These are phyloP conservation scores for Ceyx cyanopectus DNA, from an alignment of 2,113 vertebrate species.

Conservation along the genomic window DNA sequence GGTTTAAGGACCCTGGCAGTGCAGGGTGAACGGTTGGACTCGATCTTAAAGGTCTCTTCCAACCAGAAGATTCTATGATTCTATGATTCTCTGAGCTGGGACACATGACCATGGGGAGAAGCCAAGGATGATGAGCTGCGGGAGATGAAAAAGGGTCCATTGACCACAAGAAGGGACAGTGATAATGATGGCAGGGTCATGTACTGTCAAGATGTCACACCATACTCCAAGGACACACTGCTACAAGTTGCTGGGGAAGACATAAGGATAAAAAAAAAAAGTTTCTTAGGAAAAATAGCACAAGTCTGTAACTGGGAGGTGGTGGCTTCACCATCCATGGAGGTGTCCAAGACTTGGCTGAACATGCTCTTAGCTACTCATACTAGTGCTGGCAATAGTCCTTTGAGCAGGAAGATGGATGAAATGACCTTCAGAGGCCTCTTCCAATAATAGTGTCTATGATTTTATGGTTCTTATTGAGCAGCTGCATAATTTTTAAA, in stretches of 20 bases:
- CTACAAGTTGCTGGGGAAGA: not conserved
- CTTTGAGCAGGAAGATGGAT: not conserved
- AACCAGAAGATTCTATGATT: no score
- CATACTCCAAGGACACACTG: not conserved
- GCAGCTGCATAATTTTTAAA: not conserved
- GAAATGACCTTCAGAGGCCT: not conserved
- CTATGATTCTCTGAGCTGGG: not conserved
- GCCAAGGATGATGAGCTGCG: not conserved
- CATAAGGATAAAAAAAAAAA: not conserved
- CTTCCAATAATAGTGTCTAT: not conserved
- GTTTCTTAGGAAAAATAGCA: not conserved
- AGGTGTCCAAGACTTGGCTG: fast-evolving
- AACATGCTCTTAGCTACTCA: not conserved
- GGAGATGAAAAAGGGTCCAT: not conserved
- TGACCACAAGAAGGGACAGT: not conserved
- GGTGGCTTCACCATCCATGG: not conserved
- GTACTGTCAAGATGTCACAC: not conserved
- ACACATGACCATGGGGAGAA: fast-evolving
- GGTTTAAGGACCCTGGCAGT: no score
- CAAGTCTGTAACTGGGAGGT: not conserved
- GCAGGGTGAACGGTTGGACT: no score
- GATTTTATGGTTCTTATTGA: not conserved
- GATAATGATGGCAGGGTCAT: fast-evolving
- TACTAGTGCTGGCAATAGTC: not conserved
- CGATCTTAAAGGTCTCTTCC: no score